Conservation (phyloP, 2,888 invertebrate species). For the Chalcis sispes region DNA sequence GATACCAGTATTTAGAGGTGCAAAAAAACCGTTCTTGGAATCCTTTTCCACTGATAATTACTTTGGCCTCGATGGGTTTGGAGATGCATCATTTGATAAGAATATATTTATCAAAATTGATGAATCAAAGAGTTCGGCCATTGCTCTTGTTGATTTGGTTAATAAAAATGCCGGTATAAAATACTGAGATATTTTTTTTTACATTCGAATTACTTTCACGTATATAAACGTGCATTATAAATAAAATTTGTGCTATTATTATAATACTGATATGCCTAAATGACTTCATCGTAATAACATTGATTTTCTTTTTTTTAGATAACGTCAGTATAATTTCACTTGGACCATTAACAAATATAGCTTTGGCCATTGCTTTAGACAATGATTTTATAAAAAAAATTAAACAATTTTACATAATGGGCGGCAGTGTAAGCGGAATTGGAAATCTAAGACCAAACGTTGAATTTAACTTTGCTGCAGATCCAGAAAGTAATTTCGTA, state of each 20-base stretch:
- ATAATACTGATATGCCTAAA: background rate
- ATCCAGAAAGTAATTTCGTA: slow-evolving; percentile 80
- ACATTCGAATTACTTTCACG: no score
- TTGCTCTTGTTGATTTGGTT: background rate
- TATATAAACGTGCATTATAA: no score
- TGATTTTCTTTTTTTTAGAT: background rate
- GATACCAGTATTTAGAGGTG: slow-evolving; percentile 77
- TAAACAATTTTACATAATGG: slow-evolving; percentile 71
- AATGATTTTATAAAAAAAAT: slow-evolving; percentile 67
- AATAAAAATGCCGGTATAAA: background rate
- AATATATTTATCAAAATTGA: slow-evolving; percentile 68
- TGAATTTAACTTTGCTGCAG: slow-evolving; percentile 80
- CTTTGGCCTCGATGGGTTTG: slow-evolving; percentile 78
- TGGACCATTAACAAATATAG: slow-evolving; percentile 79
- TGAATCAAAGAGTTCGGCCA: slow-evolving; percentile 73
- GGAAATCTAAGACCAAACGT: slow-evolving; percentile 64
- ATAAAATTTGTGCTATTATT: background rate
- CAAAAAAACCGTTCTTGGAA: slow-evolving; percentile 68
- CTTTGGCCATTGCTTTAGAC: slow-evolving; percentile 76
- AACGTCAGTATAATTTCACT: slow-evolving; percentile 73
- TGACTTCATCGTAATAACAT: no score
- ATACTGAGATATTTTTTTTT: slow-evolving; percentile 63
- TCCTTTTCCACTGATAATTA: slow-evolving; percentile 63
- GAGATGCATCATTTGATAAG: slow-evolving; percentile 74
- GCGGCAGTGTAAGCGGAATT: slow-evolving; percentile 65